These are phyloP conservation scores for Lutraria lutraria DNA, from an alignment of 2,888 invertebrate genomes.

Conservation along the genomic window DNA sequence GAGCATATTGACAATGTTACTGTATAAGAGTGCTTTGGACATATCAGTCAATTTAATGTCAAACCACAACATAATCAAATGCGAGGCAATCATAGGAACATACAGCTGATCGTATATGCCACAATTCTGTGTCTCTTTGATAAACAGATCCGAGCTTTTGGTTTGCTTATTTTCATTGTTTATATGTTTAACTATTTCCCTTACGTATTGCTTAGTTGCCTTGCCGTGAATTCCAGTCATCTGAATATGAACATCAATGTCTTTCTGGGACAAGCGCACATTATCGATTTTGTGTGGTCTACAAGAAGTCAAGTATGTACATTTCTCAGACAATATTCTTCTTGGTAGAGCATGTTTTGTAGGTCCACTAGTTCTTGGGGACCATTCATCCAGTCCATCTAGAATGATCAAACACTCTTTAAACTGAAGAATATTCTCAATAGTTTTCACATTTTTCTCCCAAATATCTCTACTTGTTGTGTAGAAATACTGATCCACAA, in stretches of 20 bases:
- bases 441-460: neutral
- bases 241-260: neutral
- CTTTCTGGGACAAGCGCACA: neutral
- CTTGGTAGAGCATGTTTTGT: neutral
- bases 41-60: neutral
- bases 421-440: slow-evolving; percentile 23
- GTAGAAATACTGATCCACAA: neutral
- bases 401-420: neutral
- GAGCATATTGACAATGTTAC: neutral
- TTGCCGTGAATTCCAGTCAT: neutral
- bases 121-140: neutral
- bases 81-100: neutral
- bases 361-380: neutral
- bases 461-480: neutral
- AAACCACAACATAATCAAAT: neutral
- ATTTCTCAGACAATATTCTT: neutral
- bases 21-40: neutral
- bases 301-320: neutral
- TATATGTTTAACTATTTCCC: neutral
- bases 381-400: neutral
- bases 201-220: neutral
- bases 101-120: neutral
- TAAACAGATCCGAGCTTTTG: neutral
- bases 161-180: neutral
- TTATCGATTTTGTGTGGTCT: slow-evolving; percentile 2